These are phyloP conservation scores for Pocillopora damicornis DNA, from an alignment of 64 coral and sea anemone species.

Conservation along the genomic window DNA sequence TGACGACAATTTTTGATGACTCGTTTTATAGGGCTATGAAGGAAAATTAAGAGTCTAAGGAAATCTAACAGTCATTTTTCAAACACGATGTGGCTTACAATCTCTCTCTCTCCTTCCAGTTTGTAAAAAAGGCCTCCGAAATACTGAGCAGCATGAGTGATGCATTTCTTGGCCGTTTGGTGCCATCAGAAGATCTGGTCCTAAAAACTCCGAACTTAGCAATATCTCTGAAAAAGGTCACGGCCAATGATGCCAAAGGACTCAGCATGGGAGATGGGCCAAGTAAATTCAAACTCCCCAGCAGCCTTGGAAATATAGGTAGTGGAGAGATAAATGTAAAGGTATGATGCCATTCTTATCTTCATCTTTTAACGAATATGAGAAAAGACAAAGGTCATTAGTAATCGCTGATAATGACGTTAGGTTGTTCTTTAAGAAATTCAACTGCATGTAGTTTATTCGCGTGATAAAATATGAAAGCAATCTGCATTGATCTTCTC, in stretches of 20 bases:
- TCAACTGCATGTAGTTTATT: too few relatives aligned
- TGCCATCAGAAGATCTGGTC: not conserved
- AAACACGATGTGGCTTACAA: not conserved
- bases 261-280: conserved; percentile 20
- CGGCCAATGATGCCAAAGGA: conserved; percentile 1
- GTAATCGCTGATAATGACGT: too few relatives aligned
- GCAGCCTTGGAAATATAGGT: not conserved
- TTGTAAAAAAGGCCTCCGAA: conserved; percentile 3
- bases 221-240: conserved; percentile 9
- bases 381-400: too few relatives aligned
- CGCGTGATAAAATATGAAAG: too few relatives aligned
- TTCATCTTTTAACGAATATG: too few relatives aligned
- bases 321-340: conserved; percentile 7
- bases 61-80: not conserved
- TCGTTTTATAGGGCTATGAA: too few relatives aligned
- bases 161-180: conserved; percentile 15
- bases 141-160: conserved; percentile 1
- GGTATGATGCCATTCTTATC: not conserved
- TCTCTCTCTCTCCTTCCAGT: not conserved
- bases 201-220: not conserved
- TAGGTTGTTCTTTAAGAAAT: too few relatives aligned
- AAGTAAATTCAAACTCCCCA: not conserved
- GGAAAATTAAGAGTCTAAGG: not conserved
- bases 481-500: too few relatives aligned
- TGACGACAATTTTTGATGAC: too few relatives aligned